Evolutionary conservation across 53 echinoderm and acorn worm genomes (phyloP).

Genomic region (Mesocentrotus franciscanus): DNA sequence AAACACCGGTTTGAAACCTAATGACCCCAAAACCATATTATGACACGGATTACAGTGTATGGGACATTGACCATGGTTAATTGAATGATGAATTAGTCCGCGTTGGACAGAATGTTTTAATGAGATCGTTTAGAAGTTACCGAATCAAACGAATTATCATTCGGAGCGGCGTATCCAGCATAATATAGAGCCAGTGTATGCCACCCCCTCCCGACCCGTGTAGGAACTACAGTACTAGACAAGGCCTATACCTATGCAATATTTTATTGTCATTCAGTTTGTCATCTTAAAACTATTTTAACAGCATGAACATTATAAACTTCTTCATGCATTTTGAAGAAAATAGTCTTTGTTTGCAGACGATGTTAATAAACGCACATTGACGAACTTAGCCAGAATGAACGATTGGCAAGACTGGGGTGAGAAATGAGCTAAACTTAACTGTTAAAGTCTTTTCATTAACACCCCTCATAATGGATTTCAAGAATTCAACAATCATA

Average conservation of each 20-base stretch:
- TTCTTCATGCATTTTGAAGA: background rate
- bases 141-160: background rate
- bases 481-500: background rate
- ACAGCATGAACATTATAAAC: background rate
- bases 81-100: background rate
- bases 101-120: background rate
- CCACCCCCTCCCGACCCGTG: too few species aligned
- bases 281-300: background rate
- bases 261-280: background rate
- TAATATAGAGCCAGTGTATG: background rate
- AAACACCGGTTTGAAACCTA: constrained; percentile 17
- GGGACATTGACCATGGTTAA: background rate
- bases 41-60: background rate
- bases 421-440: background rate
- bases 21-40: background rate
- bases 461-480: background rate
- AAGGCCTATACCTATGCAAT: background rate
- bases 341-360: background rate
- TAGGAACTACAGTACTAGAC: too few species aligned
- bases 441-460: background rate
- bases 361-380: background rate
- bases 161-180: background rate
- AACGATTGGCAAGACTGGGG: background rate
- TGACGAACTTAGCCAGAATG: background rate
- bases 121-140: background rate